These are phyloP conservation scores for Atta cephalotes DNA, from an alignment of 1,140 invertebrate genomes.

Conservation along the genomic window DNA sequence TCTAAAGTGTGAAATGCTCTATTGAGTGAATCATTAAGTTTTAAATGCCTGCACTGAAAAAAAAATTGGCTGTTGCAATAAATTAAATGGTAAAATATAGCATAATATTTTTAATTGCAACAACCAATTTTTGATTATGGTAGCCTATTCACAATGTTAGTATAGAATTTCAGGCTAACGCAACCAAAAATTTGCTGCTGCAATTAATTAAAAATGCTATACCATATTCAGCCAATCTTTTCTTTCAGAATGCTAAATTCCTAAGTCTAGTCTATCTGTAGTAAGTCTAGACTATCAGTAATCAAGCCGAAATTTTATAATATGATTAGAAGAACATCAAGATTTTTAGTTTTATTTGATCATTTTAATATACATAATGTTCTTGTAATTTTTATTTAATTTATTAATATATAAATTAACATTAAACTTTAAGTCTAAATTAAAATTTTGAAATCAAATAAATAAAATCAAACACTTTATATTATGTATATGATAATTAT, in stretches of 20 bases:
- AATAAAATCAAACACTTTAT: background rate
- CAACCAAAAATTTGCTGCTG: too few species aligned
- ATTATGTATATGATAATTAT: background rate
- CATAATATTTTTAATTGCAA: too few species aligned
- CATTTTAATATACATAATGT: background rate
- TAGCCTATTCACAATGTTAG: too few species aligned
- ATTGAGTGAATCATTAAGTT: too few species aligned
- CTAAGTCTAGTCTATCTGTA: too few species aligned
- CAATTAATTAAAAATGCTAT: too few species aligned
- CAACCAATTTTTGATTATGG: too few species aligned
- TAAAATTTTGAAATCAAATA: background rate
- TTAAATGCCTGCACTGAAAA: background rate
- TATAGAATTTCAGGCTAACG: too few species aligned
- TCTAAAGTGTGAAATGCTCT: background rate
- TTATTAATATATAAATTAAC: background rate
- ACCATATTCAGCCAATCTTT: too few species aligned
- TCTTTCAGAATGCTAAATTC: background rate
- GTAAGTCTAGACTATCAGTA: background rate
- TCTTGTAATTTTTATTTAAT: background rate
- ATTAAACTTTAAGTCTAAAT: background rate
- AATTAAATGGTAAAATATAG: too few species aligned
- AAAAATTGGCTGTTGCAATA: too few species aligned
- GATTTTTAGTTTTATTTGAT: background rate
- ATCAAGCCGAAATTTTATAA: background rate
- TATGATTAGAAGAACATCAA: background rate